Evolutionary conservation across 2,888 invertebrate genomes (phyloP).

Genomic region (Diplazon laetatorius): DNA sequence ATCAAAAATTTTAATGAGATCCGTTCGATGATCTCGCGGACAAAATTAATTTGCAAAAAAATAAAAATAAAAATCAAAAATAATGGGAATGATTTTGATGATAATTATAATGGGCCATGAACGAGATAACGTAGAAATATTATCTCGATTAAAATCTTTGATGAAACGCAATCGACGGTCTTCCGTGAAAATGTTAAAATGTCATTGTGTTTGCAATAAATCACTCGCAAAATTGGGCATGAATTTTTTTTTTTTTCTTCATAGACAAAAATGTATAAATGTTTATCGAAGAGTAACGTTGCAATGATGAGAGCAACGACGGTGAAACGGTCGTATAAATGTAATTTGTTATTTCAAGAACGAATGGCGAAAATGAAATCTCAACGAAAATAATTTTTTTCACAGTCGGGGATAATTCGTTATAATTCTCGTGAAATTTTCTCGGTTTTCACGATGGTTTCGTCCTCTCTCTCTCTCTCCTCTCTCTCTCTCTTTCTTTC

Average conservation of each 20-base stretch:
- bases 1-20: no score
- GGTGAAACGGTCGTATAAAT: no score
- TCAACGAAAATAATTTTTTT: constrained; percentile 64
- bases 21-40: no score
- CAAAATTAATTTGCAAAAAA: no score
- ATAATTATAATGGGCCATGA: no score
- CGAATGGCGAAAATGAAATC: constrained; percentile 45
- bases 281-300: no score
- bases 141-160: constrained; percentile 11
- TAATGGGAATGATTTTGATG: no score
- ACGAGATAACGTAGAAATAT: constrained; percentile 1
- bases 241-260: no score
- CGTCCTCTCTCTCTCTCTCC: not conserved
- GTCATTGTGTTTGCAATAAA: not conserved
- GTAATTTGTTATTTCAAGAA: not conserved
- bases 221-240: no score
- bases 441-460: constrained; percentile 44
- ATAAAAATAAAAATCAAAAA: no score
- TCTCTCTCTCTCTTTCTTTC: constrained; percentile 8
- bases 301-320: no score
- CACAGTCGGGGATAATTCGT: constrained; percentile 41
- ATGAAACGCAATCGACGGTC: not conserved
- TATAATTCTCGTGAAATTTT: constrained; percentile 56
- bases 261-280: no score
- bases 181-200: not conserved